Evolutionary conservation across 2,888 invertebrate species (phyloP), one percentile per base, ranked within the genome.

Genomic region (Ophonus ardosiacus): DNA sequence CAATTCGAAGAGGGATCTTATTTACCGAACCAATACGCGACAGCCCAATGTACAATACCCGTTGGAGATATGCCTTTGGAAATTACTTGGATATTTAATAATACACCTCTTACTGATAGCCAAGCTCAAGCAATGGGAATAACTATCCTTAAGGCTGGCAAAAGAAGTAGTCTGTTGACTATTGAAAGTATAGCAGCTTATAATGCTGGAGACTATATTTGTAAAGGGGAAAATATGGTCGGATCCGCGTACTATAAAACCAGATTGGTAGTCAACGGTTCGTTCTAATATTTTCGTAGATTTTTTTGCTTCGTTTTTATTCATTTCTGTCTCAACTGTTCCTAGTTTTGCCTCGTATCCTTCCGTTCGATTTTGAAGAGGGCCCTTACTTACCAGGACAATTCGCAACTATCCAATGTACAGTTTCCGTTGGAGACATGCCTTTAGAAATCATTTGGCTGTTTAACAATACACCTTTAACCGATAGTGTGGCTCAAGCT

Each of bases 121-220:
- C 86, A 68, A n/a, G 88, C 87, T 68, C 86, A 88, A 88, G 85
- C 86, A 87, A 85, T 89, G 87, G 93, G 93, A 89, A 93, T 94
- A 88, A 91, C 92, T 68, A 93, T 93, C 82, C 92, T 92, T 88
- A 92, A 93, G 88, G 90, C 93, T 87, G 93, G 93, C 86, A 91
- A 92, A 81, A 93, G 95, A 88, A 94, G 94, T 88, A 94, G 94
- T 87, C 92, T 94, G 88, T 93, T 96, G 87, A 94, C 94, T 89
- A 95, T 96, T 90, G 93, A 94, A 89, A 92, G 94, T 81, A 94
- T 95, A 89, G 93, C 93, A 89, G 93, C 94, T 81, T 93, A 93
- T 87, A 94, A 94, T 88, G 93, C 93, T 87, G 95, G 94, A 85
- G 94, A 94, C 91, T 95, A 94, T 90, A 94, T 94, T 86, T 95